Base-by-base conservation (phyloP, 2,888 invertebrate species). In the Meloe dianella region DNA sequence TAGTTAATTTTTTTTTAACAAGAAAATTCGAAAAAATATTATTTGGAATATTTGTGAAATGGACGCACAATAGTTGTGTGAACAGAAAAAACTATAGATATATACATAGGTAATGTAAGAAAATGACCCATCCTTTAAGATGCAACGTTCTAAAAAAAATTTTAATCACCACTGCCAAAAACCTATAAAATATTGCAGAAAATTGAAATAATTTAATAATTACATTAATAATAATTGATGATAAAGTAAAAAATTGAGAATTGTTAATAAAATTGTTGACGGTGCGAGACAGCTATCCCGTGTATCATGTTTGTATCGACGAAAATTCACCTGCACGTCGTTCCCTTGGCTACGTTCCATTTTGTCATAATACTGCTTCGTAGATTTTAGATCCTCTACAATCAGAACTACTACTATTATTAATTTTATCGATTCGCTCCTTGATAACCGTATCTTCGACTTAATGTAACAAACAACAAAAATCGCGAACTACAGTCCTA, bases 131-230 rank as follows among this genome's bases (percentile, higher is more conserved):
- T 68, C 70, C 65, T 68, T 72, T 65, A 64, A 63, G 63, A 65
- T 58, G 65, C 61, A 68, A 74, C 67, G 73, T 74, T 74, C 73
- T 71, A 79, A 82, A 79, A 82, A 24, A 79, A 78, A 78, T 78
- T n/a, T n/a, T 80, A 79, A 78, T 76, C 75, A 80, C 79, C 80
- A 82, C 81, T 82, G 82, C 81, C 81, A 81, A 75, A 76, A 79
- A 63, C 67, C 60, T 64, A 66, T 77, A 77, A 77, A 75, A 78
- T 74, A 69, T 71, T 71, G 76, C 77, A 75, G 76, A 77, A 77
- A 74, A 27, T 4, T 27, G 27, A 2, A 72, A 74, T 71, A 65
- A 67, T 59, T 63, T 62, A 64, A 57, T 57, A 41, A 29, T 32
- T 24, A 59, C 30, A 58, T 30, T 60, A 14, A 30, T 20, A 14